phyloP scores from a whole-genome alignment of 2,797 vertebrate genomes.

The Dermochelys coriacea region DNA sequence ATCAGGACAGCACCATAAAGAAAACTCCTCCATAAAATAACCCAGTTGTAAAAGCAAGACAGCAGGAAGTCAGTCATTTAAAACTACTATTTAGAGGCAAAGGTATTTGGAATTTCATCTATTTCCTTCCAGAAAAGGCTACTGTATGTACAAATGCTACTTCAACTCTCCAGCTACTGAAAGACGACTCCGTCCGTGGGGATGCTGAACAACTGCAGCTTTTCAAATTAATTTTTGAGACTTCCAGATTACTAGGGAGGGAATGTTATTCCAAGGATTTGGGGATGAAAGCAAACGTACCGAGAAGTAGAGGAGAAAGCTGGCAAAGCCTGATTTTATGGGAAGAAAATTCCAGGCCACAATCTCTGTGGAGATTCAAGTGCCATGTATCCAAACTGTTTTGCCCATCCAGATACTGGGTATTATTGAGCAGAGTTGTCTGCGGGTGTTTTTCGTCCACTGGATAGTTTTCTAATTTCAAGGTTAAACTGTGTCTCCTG shows the following conservation, averaged over 20 bases:
- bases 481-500: constrained; percentile 38
- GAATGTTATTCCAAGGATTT: constrained; percentile 11
- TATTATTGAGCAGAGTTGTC: neutral
- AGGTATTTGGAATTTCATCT: neutral
- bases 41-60: neutral
- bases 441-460: neutral
- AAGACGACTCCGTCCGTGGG: neutral
- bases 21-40: neutral
- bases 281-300: neutral
- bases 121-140: neutral
- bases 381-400: neutral
- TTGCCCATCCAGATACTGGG: neutral
- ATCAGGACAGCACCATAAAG: neutral
- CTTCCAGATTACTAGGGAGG: neutral
- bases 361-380: neutral
- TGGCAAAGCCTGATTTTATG: neutral
- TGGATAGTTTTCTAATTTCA: constrained; percentile 14
- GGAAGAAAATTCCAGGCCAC: neutral
- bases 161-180: neutral
- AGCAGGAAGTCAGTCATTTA: neutral
- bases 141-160: neutral
- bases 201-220: neutral
- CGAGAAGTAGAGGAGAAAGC: neutral
- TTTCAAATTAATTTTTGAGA: neutral
- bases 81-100: neutral